These are phyloP conservation scores for Yponomeuta evonymella DNA, from an alignment of 2,888 invertebrate genomes.

Conservation along the genomic window DNA sequence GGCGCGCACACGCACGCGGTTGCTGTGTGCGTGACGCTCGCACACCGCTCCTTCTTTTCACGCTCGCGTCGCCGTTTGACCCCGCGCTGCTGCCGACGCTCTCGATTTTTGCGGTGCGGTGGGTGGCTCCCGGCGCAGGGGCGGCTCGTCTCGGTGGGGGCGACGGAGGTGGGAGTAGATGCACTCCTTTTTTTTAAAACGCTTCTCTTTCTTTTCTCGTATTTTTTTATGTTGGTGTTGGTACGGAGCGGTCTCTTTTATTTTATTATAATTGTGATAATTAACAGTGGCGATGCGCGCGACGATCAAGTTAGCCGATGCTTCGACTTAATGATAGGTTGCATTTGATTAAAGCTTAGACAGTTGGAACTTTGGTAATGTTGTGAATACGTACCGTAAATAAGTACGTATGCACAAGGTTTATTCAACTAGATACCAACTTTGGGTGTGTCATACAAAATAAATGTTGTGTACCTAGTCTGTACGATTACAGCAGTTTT, in stretches of 20 bases:
- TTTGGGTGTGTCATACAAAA: too few relatives aligned
- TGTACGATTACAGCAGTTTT: too few relatives aligned
- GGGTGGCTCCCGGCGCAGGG: conserved; percentile 77
- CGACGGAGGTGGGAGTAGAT: conserved; percentile 68
- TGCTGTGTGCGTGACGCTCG: conserved; percentile 55
- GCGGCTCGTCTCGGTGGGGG: conserved; percentile 66
- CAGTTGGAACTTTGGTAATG: not conserved
- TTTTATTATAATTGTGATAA: conserved; percentile 73
- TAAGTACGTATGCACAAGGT: not conserved
- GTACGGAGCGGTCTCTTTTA: conserved; percentile 72
- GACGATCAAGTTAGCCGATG: conserved; percentile 62
- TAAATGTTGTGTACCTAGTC: too few relatives aligned
- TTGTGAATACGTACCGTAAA: not conserved
- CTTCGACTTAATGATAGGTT: conserved; percentile 69
- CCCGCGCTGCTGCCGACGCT: conserved; percentile 71
- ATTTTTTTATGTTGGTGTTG: conserved; percentile 71
- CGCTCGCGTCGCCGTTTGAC: conserved; percentile 75
- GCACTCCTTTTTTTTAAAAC: conserved; percentile 73
- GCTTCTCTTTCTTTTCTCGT: conserved; percentile 76
- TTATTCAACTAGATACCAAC: too few relatives aligned
- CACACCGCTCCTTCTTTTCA: conserved; percentile 74
- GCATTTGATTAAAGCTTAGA: conserved; percentile 62
- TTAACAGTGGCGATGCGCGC: conserved; percentile 72
- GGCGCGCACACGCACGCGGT: conserved; percentile 64
- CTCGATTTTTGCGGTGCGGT: conserved; percentile 80